phyloP scores from a whole-genome alignment of 2,888 invertebrate genomes.

The Gastrophysa polygoni region DNA sequence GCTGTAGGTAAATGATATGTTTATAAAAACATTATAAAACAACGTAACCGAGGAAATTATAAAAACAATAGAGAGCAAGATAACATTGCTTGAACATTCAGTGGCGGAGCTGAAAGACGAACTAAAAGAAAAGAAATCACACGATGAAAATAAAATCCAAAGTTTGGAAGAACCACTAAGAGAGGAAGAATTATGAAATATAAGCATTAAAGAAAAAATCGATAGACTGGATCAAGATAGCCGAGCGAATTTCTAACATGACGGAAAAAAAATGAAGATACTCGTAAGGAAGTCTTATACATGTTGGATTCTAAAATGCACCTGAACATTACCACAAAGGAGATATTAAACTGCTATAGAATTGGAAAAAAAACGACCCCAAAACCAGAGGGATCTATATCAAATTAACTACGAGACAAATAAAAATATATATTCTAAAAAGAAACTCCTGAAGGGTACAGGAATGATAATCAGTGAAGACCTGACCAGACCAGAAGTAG shows the following conservation, averaged over 20 bases:
- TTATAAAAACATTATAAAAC: constrained; percentile 1
- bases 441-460: background rate
- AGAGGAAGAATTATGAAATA: background rate
- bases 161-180: background rate
- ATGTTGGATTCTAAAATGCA: background rate
- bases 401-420: background rate
- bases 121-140: background rate
- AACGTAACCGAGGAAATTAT: background rate
- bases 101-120: background rate
- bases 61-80: background rate
- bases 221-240: background rate
- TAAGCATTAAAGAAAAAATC: background rate
- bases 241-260: background rate
- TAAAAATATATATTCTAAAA: background rate
- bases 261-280: background rate
- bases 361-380: constrained; percentile 74
- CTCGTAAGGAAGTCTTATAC: background rate
- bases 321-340: background rate
- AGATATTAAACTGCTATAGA: background rate
- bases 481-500: background rate
- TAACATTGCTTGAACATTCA: background rate
- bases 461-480: background rate
- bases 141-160: background rate
- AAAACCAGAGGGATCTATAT: constrained; percentile 1
- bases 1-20: too few species aligned